Base-by-base conservation (phyloP, 2,888 invertebrate genomes). In the Hirtodrosophila confusa region DNA sequence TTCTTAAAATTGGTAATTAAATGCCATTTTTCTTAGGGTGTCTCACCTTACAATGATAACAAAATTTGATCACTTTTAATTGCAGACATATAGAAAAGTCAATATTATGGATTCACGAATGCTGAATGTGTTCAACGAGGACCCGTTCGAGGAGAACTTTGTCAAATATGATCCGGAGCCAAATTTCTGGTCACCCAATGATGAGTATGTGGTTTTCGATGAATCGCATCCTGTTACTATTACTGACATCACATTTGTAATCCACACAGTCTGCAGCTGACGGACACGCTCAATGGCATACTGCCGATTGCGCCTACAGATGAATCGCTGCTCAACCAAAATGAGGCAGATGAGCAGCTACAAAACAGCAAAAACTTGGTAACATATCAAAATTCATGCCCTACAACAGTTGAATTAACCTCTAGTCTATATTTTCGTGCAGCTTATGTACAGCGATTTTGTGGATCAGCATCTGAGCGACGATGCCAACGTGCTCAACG, bases 261-360 rank as follows among this genome's bases (percentile, higher is more conserved):
- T 0, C 36, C 5, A 51, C 1, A 37, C 62, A 89, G 89, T 35
- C 72, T 91, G 49, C 90, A 91, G 51, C 70, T 91, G 44, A 80
- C 91, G 44, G 90, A 92, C 35, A 90, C 91, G n/a, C 71, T 91
- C 2, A 88, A 90, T 69, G 92, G 91, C 12, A 91, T 91, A 55
- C 69, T 91, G 43, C 91, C 91, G 9, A 89, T 90, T 37, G 80
- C 86, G 10, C 83, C 90, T 31, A 82, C 83, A 48, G 91, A 90
- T 39, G 84, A 83, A 29, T 55, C 83, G 6, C 45, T 87, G 47
- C 74, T 89, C 6, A 80, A 78, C 40, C 84, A 79, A 44, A 79
- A 79, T 47, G 66, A 58, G 8, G 53, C 49, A 6, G 85, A 89
- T n/a, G 75, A 85, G 45, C 75, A 82, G 45, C 24, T 78, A 6